Conservation (phyloP, 2,113 vertebrate species). For the Limnothrissa miodon region DNA sequence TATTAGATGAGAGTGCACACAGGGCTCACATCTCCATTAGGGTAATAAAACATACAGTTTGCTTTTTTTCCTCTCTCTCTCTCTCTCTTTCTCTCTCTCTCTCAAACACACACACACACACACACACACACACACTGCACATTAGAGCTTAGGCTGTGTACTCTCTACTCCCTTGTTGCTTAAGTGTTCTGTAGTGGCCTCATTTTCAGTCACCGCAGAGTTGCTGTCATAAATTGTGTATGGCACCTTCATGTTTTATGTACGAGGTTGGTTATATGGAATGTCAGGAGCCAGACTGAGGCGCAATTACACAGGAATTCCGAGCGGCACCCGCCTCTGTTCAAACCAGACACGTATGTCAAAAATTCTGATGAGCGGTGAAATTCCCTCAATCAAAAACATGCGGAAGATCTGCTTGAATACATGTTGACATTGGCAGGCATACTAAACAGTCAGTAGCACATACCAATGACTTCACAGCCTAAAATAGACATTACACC, state of each 20-base stretch:
- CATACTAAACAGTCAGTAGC: background rate
- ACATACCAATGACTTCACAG: background rate
- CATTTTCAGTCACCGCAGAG: background rate
- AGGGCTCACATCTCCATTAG: background rate
- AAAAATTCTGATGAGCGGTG: background rate
- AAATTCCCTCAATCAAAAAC: background rate
- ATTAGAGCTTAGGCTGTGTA: background rate
- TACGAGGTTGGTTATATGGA: background rate
- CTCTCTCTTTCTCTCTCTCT: background rate
- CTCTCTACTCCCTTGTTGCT: background rate
- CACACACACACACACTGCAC: background rate
- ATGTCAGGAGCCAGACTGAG: constrained; percentile 11
- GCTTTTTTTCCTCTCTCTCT: background rate
- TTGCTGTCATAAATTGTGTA: constrained; percentile 6
- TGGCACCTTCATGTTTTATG: background rate
- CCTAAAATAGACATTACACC: background rate
- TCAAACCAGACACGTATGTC: background rate
- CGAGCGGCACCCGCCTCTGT: background rate
- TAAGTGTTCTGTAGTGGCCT: background rate
- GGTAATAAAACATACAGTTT: background rate
- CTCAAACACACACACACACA: background rate
- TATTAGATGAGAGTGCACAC: background rate
- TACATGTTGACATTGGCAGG: background rate
- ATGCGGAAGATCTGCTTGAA: background rate
- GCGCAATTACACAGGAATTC: background rate